Percentiles rank a stretch among this genome's conserved stretches.
phyloP scores from a whole-genome alignment of 2,797 vertebrate genomes.

The Sebastes vulpes region DNA sequence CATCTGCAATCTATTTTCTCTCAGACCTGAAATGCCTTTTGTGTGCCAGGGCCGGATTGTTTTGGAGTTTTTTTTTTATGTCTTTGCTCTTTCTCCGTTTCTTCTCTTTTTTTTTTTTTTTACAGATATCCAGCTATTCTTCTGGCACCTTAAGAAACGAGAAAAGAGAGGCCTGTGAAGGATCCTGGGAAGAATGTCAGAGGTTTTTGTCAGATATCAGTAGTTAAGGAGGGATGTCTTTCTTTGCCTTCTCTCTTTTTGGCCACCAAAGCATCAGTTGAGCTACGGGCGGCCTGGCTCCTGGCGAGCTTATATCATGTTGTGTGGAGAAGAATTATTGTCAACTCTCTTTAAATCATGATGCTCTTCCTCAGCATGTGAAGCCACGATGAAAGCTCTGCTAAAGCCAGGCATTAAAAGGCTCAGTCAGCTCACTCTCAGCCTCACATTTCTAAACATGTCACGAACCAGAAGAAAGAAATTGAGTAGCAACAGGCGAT shows the following conservation, averaged over 20 bases:
- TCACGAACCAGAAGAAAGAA: slow-evolving; percentile 3
- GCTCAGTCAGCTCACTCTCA: slow-evolving; percentile 12
- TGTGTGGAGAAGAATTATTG: slow-evolving; percentile 12
- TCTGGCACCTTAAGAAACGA: slow-evolving; percentile 45
- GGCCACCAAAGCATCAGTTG: slow-evolving; percentile 31
- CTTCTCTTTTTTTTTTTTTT: slow-evolving; percentile 21
- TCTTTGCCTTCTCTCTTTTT: slow-evolving; percentile 13
- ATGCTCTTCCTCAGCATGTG: slow-evolving; percentile 18
- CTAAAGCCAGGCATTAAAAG: slow-evolving; percentile 24
- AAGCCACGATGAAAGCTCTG: slow-evolving; percentile 35
- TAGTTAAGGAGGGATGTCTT: slow-evolving; percentile 23
- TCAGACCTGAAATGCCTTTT: slow-evolving; percentile 68
- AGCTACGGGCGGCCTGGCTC: slow-evolving; percentile 33
- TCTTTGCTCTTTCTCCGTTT: slow-evolving; percentile 10
- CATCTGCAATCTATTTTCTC: slow-evolving; percentile 76
- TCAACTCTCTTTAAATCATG: slow-evolving; percentile 48
- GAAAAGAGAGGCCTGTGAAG: slow-evolving; percentile 19
- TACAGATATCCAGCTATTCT: slow-evolving; percentile 27
- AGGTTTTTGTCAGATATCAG: slow-evolving; percentile 42
- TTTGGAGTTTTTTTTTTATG: slow-evolving; percentile 4
- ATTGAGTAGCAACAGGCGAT: background rate
- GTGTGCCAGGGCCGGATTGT: slow-evolving; percentile 60
- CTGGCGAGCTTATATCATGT: slow-evolving; percentile 14
- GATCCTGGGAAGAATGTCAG: slow-evolving; percentile 40
- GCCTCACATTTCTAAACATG: slow-evolving; percentile 21